Base-by-base conservation (phyloP, 2,888 invertebrate species). In the Incurvaria masculella region DNA sequence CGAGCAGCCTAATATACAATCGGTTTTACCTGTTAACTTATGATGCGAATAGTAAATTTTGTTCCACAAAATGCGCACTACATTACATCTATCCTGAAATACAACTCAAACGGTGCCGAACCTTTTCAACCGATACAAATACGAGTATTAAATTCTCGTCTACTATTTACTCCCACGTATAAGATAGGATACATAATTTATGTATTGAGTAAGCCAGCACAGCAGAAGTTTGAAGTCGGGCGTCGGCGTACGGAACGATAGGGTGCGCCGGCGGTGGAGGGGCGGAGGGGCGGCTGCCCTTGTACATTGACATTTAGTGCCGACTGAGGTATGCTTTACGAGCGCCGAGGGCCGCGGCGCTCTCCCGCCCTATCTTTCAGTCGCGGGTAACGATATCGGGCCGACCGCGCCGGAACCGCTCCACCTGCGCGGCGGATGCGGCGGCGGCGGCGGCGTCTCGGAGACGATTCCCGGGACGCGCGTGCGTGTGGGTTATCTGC, bases 231-330 rank as follows among this genome's bases (percentile, higher is more conserved):
- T n/a, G 40, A 19, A 61, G 54, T 52, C 56, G 57, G 57, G 59
- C 58, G 61, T 66, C 64, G 63, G 67, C 68, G 64, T 63, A 55
- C 57, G 55, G 56, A 20, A 16, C 21, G 18, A 44, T 19, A 42
- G 17, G 20, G 38, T 42, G 21, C 38, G 38, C 45, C 49, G 47
- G 48, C 46, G 49, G 46, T 47, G 44, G 53, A 52, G 53, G 54
- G 49, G 51, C 46, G 46, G 17, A 48, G 27, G 47, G 54, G 55
- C 49, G 57, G 54, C 42, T 55, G 57, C 57, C 61, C 63, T 65
- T 64, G 64, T 62, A 65, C 64, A 61, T 63, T 70, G 72, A 72
- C 70, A 67, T 69, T 70, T 66, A 72, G 65, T 68, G 60, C 61
- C 60, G 58, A 55, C 58, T 55, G 59, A 64, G 59, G 61, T 59